These are phyloP conservation scores for Eublepharis macularius DNA, from an alignment of 2,113 vertebrate species.

Conservation along the genomic window DNA sequence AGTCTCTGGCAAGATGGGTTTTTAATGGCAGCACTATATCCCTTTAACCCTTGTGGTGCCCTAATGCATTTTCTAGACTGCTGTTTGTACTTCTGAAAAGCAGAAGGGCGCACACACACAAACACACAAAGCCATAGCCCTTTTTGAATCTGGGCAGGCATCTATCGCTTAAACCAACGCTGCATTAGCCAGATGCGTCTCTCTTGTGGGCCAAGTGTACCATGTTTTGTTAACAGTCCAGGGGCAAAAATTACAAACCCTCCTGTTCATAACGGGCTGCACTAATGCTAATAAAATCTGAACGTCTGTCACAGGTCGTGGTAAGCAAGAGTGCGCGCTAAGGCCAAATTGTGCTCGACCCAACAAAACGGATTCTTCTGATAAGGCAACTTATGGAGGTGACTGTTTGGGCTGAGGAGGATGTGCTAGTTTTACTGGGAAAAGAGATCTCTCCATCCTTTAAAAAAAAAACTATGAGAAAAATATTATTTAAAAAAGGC, in stretches of 20 bases:
- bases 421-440: too few species aligned
- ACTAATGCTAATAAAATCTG: background rate
- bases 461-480: too few species aligned
- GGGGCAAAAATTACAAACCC: background rate
- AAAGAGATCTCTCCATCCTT: too few species aligned
- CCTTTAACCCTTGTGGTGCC: constrained; percentile 45
- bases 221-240: background rate
- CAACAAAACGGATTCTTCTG: background rate
- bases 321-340: constrained; percentile 9
- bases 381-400: background rate
- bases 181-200: fast-evolving
- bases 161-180: fast-evolving
- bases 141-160: constrained; percentile 12
- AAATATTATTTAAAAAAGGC: too few species aligned
- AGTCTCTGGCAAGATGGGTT: constrained; percentile 65
- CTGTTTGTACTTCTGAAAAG: background rate
- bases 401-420: background rate
- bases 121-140: background rate
- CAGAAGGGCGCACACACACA: background rate
- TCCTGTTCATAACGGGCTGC: background rate
- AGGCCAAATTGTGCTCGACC: background rate
- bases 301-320: background rate
- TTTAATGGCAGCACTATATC: constrained; percentile 46
- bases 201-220: background rate
- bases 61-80: background rate